Percentiles rank a stretch among this genome's conserved stretches.
phyloP scores from a whole-genome alignment of 2,888 invertebrate species.

The Chelonus formosanus region DNA sequence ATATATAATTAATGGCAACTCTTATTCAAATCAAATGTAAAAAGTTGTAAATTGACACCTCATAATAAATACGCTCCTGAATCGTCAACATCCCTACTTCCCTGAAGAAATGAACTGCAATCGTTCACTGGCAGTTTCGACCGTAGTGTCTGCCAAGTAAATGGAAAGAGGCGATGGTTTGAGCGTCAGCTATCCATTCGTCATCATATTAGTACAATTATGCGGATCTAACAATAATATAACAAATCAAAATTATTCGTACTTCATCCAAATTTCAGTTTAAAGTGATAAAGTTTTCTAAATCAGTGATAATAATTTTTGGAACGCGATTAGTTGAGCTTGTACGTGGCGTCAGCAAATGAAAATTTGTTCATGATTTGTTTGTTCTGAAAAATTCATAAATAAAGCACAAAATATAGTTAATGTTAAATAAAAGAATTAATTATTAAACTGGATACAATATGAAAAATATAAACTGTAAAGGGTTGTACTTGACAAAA shows the following conservation, averaged over 20 bases:
- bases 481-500: conserved; percentile 22
- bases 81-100: conserved; percentile 48
- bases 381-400: too few species aligned
- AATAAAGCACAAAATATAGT: too few species aligned
- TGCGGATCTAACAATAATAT: conserved; percentile 20
- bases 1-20: too few species aligned
- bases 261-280: background rate
- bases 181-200: conserved; percentile 15
- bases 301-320: too few species aligned
- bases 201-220: background rate
- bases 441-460: too few species aligned
- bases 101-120: conserved; percentile 49
- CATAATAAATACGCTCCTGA: conserved; percentile 50
- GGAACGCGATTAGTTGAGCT: too few species aligned
- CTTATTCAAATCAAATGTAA: too few species aligned
- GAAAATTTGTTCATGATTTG: too few species aligned
- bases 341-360: too few species aligned
- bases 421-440: too few species aligned
- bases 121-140: conserved; percentile 52
- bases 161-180: conserved; percentile 50
- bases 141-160: conserved; percentile 51
- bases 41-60: background rate
- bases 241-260: conserved; percentile 23
- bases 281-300: too few species aligned
- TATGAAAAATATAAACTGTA: background rate